A percentile compares a stretch with the other conserved stretches of the same genome.
Conservation (phyloP, 1,140 invertebrate genomes). For the Coptotermes formosanus region DNA sequence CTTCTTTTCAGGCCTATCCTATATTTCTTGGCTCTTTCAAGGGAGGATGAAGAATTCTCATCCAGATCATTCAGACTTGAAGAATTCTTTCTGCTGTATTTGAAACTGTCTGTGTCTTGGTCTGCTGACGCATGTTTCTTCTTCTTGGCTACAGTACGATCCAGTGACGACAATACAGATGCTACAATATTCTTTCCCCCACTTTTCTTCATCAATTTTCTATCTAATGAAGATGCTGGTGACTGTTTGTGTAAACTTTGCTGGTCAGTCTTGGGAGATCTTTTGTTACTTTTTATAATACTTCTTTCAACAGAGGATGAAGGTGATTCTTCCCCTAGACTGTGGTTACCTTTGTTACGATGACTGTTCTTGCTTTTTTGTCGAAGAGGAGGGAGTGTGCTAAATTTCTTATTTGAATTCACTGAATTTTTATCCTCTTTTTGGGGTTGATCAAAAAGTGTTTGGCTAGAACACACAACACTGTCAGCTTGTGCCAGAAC, state of each 20-base stretch:
- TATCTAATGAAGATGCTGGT: neutral
- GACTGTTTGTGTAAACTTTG: neutral
- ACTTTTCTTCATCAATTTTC: neutral
- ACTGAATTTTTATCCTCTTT: no score
- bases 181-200: conserved; percentile 4
- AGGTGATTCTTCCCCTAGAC: neutral
- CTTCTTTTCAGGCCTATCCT: conserved; percentile 13
- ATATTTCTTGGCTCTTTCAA: conserved; percentile 11
- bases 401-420: conserved; percentile 53
- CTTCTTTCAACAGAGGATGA: conserved; percentile 7
- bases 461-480: conserved; percentile 54
- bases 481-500: conserved; percentile 65
- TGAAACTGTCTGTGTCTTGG: neutral
- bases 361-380: neutral
- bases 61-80: conserved; percentile 24
- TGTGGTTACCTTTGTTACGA: neutral
- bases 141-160: conserved; percentile 23
- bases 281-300: neutral
- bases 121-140: neutral
- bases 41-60: conserved; percentile 33
- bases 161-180: conserved; percentile 33
- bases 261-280: no score
- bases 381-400: conserved; percentile 55
- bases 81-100: conserved; percentile 25
- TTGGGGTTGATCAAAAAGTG: neutral